Evolutionary conservation across 2,888 invertebrate genomes (phyloP), one percentile per base, ranked within the genome.

Genomic region (Tetanocera ferruginea): DNA sequence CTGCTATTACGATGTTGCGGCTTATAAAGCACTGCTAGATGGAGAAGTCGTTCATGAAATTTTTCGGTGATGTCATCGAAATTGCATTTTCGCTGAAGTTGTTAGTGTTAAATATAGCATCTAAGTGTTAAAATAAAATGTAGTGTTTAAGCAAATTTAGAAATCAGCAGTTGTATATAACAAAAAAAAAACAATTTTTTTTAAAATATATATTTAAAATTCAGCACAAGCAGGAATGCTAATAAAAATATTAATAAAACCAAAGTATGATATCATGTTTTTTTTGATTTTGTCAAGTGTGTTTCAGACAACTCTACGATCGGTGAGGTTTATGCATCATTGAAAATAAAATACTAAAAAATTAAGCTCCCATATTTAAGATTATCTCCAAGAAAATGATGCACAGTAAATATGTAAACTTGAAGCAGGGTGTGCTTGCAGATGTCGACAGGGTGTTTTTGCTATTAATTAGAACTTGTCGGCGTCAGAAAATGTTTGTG

Each of bases 1-100:
- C 49, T 25, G 64, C 52, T 5, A 34, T 79, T 25, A 69, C 72
- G 34, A 37, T 82, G 6, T 57, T 81, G 37, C 28, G 67, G 6
- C 5, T 60, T 23, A 2, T 37, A 2, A 43, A 8, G 49, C 34
- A 57, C 9, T 60, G 60, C 14, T n/a, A 19, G 19, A 51, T 19
- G 3, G 17, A 25, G 5, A 3, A 25, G 5, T 67, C 25, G 17
- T n/a, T 57, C 43, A 11, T 14, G 11, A 3, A 43, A 14, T 43
- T 37, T 1, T 37, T 37, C 8, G 37, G 49, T 57, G 23, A 60
- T 37, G 43, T 57, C 72, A 60, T 60, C 25, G 43, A 72, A 72
- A 43, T 1, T 34, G 37, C 14, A 37, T 17, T 34, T 72, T 60
- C n/a, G 60, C 43, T 43, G 72, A 57, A 43, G 72, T 23, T 6